A percentile compares a stretch with the other conserved stretches of the same genome.
Conservation (phyloP, 2,113 vertebrate species). For the Oophaga pumilio region DNA sequence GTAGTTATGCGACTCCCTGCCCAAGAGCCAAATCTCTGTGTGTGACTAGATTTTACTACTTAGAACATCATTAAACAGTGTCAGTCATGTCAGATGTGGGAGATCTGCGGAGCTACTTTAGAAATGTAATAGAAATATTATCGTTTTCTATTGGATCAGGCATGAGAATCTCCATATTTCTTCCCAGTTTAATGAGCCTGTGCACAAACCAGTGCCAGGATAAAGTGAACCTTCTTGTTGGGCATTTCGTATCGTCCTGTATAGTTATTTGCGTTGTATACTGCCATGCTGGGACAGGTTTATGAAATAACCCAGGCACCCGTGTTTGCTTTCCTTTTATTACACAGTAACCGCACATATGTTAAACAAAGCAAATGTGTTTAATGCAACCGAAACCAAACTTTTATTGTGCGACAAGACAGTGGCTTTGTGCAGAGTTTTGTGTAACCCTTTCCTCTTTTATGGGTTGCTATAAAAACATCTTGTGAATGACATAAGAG, state of each 20-base stretch:
- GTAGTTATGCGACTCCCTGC: slow-evolving; percentile 56
- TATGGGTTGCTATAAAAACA: not conserved
- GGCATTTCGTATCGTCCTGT: slow-evolving; percentile 30
- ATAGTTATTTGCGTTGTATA: slow-evolving; percentile 33
- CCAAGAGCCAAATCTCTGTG: slow-evolving; percentile 6
- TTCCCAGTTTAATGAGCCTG: slow-evolving; percentile 9
- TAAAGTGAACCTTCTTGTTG: slow-evolving; percentile 38
- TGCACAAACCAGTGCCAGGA: slow-evolving; percentile 29
- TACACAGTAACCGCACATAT: slow-evolving; percentile 57
- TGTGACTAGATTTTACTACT: slow-evolving; percentile 52
- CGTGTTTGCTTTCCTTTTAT: slow-evolving; percentile 55
- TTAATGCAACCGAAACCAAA: slow-evolving; percentile 59
- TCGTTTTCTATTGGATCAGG: slow-evolving; percentile 9
- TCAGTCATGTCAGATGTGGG: slow-evolving; percentile 42
- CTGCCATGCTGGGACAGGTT: slow-evolving; percentile 53
- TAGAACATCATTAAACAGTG: slow-evolving; percentile 38
- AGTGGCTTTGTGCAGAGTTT: slow-evolving; percentile 51
- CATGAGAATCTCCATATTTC: not conserved
- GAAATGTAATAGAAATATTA: not conserved
- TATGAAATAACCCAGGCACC: not conserved
- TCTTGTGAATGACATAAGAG: not conserved
- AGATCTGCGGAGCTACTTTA: slow-evolving; percentile 28
- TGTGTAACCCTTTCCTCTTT: slow-evolving; percentile 46
- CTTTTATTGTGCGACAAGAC: slow-evolving; percentile 54
- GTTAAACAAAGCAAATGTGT: slow-evolving; percentile 59